Evolutionary conservation across 2,113 vertebrate species (phyloP).

Genomic region (Galbula dea): DNA sequence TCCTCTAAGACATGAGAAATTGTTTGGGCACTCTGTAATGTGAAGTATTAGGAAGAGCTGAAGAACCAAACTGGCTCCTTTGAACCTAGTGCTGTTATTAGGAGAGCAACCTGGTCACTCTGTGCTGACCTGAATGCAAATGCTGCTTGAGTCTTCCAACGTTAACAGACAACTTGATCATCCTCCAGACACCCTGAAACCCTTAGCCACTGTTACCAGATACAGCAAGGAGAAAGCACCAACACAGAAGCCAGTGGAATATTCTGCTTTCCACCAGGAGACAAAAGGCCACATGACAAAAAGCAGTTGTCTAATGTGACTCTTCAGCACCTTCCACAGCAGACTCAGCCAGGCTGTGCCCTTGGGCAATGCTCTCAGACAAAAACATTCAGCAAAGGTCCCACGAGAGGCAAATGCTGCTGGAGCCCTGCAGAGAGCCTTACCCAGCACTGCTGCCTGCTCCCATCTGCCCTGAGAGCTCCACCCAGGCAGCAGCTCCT

Average conservation of each 20-base stretch:
- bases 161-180: not conserved
- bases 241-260: not conserved
- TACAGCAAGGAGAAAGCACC: rapidly evolving
- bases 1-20: not conserved
- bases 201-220: rapidly evolving
- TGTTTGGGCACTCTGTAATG: not conserved
- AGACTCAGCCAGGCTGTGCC: not conserved
- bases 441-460: not conserved
- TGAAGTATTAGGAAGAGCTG: not conserved
- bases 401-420: not conserved
- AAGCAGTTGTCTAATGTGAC: not conserved
- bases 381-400: not conserved
- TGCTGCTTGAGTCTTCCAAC: not conserved
- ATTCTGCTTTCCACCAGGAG: not conserved
- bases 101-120: not conserved
- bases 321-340: not conserved
- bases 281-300: not conserved
- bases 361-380: not conserved
- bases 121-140: not conserved
- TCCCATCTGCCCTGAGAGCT: rapidly evolving
- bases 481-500: not conserved
- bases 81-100: not conserved
- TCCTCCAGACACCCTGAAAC: not conserved
- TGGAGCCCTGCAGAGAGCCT: not conserved
- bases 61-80: not conserved